Base-by-base conservation (phyloP, 92 coral and sea anemone species). In the Porites rus region DNA sequence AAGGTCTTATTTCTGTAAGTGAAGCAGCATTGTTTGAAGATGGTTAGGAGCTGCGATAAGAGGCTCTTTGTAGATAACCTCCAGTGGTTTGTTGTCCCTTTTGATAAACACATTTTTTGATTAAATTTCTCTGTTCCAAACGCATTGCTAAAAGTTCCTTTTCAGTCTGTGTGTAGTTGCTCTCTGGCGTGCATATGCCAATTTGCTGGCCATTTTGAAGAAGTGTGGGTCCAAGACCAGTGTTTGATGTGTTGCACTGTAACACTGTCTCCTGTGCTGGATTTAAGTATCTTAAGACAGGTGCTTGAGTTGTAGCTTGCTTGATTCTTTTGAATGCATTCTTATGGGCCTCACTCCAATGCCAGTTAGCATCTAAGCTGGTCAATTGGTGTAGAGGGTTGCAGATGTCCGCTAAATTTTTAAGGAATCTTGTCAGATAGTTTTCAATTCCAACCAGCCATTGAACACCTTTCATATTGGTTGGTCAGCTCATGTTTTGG, bases 11-110 rank as follows among this genome's bases (percentile, higher is more conserved):
- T 52, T 46, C 69, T 88, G 88, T 14, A 82, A 65, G 51, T 83
- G 53, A 74, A 81, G 69, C 7, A 82, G 69, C 83, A 82, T 88
- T 66, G 51, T 88, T 64, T 88, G 84, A 3, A 76, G 80, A 10
- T 58, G 80, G 51, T 87, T 56, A 54, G 89, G 92, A 13, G 89
- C 89, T 18, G 92, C 53, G 14, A 52, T 86, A 19, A 84, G 92
- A 17, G 89, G 92, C 31, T 89, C 85, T 18, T 31, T 67, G 74
- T 82, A 84, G 10, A 84, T 78, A 1, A 67, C 74, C 66, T 84
- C 76, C 9, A 63, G 75, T 74, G 82, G 74, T 43, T 84, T 88
- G 77, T 88, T 82, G 51, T 82, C 91, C 2, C 88, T 25, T 18
- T 86, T 72, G 14, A 86, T 77, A 14, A 14, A 11, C 12, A 81